Percentiles rank a stretch among this genome's conserved stretches.
Evolutionary conservation across 2,797 vertebrate species (phyloP).

Genomic region (Diceros bicornis): DNA sequence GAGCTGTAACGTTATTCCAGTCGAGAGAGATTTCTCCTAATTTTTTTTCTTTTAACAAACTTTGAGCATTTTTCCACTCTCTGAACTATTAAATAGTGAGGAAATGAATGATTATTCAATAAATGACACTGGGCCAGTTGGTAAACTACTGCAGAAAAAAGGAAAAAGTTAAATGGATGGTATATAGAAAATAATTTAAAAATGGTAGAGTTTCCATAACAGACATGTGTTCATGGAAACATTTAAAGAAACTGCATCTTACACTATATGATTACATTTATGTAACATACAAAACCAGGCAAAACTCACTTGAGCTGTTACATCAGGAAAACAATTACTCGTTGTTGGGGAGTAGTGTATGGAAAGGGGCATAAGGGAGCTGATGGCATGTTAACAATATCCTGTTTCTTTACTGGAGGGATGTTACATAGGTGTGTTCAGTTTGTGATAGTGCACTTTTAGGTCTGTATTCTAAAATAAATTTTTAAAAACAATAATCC

Average conservation of each 20-base stretch:
- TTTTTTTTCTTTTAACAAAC: not conserved
- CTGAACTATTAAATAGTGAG: not conserved
- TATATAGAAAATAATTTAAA: not conserved
- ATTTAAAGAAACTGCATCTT: not conserved
- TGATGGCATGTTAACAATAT: not conserved
- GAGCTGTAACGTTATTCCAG: not conserved
- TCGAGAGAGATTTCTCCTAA: not conserved
- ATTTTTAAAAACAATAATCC: not conserved
- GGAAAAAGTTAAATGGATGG: not conserved
- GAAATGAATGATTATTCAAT: not conserved
- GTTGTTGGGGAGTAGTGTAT: not conserved
- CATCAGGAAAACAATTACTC: not conserved
- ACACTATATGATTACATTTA: not conserved
- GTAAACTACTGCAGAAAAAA: not conserved
- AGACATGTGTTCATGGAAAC: not conserved
- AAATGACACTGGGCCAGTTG: not conserved
- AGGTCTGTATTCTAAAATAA: not conserved
- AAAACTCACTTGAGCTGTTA: not conserved
- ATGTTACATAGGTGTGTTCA: not conserved
- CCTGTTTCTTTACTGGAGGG: not conserved
- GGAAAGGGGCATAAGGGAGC: fast-evolving
- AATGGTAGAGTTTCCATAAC: not conserved
- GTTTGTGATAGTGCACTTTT: not conserved
- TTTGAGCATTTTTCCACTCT: not conserved
- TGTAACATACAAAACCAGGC: not conserved